phyloP scores from a whole-genome alignment of 2,797 vertebrate genomes.

The Tolypeutes matacus region DNA sequence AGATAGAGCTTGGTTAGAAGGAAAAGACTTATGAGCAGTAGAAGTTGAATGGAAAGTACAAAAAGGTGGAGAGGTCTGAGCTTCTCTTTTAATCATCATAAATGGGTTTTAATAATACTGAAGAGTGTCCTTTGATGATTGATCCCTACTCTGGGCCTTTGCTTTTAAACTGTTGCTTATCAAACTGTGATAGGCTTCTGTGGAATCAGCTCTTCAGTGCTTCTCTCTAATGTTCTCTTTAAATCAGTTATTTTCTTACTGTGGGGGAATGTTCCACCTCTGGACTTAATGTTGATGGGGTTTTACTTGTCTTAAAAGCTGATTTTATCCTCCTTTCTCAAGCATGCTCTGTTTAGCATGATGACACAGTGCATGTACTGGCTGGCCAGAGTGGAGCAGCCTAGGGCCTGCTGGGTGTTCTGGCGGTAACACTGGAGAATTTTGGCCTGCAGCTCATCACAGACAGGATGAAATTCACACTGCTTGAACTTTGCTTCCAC shows the following conservation, averaged over 20 bases:
- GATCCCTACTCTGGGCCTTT: constrained; percentile 62
- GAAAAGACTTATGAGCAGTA: neutral
- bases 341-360: too few relatives aligned
- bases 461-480: constrained; percentile 93
- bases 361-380: too few relatives aligned
- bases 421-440: too few relatives aligned
- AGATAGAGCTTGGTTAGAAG: neutral
- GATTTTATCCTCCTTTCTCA: constrained; percentile 88
- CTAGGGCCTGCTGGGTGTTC: too few relatives aligned
- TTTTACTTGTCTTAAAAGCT: constrained; percentile 45
- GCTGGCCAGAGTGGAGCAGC: too few relatives aligned
- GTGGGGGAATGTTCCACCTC: too few relatives aligned
- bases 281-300: too few relatives aligned
- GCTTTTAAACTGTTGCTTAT: constrained; percentile 43
- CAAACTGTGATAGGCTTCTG: too few relatives aligned
- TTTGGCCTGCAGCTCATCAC: constrained; percentile 94
- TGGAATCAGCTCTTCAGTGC: too few relatives aligned
- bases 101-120: constrained; percentile 64
- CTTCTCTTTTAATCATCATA: constrained; percentile 76
- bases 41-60: constrained; percentile 14
- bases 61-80: constrained; percentile 61
- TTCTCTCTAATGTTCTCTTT: too few relatives aligned
- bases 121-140: neutral
- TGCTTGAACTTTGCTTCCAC: constrained; percentile 93
- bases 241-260: too few relatives aligned